A percentile compares a stretch with the other conserved stretches of the same genome.
Conservation (phyloP, 2,113 vertebrate genomes). For the Ariopsis seemanni region DNA sequence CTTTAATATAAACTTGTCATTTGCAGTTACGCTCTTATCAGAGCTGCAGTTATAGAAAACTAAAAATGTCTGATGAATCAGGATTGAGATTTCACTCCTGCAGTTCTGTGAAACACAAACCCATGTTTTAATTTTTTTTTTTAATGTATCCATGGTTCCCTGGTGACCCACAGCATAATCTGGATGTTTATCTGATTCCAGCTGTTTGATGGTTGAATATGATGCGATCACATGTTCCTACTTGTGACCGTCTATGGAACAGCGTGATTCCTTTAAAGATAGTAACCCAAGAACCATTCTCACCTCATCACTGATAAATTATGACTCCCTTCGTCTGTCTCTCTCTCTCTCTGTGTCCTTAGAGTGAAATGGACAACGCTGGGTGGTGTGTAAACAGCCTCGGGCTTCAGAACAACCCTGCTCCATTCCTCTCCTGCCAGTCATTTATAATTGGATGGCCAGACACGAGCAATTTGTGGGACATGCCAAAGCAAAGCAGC, state of each 20-base stretch:
- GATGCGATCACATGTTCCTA: not conserved
- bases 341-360: not conserved
- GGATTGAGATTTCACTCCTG: not conserved
- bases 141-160: not conserved
- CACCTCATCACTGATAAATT: conserved; percentile 65
- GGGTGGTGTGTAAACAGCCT: conserved; percentile 66
- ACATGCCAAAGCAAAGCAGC: conserved; percentile 54
- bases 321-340: conserved; percentile 33
- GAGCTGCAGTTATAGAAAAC: not conserved
- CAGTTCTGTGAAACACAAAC: not conserved
- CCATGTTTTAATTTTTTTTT: not conserved
- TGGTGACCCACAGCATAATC: not conserved
- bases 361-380: conserved; percentile 53
- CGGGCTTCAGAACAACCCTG: conserved; percentile 53
- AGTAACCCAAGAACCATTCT: not conserved
- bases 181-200: not conserved
- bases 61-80: not conserved
- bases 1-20: not conserved
- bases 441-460: conserved; percentile 73
- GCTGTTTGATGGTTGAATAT: not conserved
- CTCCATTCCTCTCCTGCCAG: conserved; percentile 65
- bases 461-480: conserved; percentile 61
- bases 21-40: not conserved
- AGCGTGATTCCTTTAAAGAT: conserved; percentile 52
- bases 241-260: not conserved